Base-by-base conservation (phyloP, 1,140 invertebrate species). In the Drosophila sulfurigaster region DNA sequence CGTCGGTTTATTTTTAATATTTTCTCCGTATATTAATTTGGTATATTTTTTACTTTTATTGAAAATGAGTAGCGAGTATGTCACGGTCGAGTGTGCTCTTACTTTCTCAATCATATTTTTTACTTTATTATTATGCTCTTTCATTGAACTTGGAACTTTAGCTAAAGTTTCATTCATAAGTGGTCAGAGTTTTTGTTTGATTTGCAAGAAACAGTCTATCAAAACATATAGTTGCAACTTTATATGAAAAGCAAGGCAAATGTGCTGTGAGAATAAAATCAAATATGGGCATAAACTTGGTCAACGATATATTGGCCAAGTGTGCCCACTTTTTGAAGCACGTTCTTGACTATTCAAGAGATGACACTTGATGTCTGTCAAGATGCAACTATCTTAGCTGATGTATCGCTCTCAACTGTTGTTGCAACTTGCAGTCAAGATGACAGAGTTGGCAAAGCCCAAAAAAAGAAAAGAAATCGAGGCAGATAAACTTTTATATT, bases 371-470 rank as follows among this genome's bases (percentile, higher is more conserved):
- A 5, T 15, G 15, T 56, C 32, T 56, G 32, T 30, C 51, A 52
- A 52, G 30, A 52, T 35, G 46, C 62, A 52, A 20, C 43, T 64
- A 52, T 25, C 13, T 11, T 13, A 6, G 25, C 10, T 41, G 35
- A 11, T 35, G 52, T 28, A 51, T 41, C 35, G 25, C n/a, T 28
- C 25, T 8, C 28, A 48, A 30, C 13, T n/a, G 49, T 30, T 52
- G 20, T 10, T 48, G 46, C 13, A 48, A 48, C 6, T 64, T 41
- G 62, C 15, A 49, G 15, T 49, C 62, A 30, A 38, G 49, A 51
- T 48, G 45, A 41, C 45, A 43, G 2, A 67, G 30, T 68, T 51
- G 32, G 20, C 56, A 28, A 15, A 59, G 54, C 4, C 15, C 43
- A 30, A 64, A 64, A 43, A 43, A 11, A 4, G 20, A 25, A 25